A percentile compares a stretch with the other conserved stretches of the same genome.
Conservation (phyloP, 2,113 vertebrate species). For the Tachuris rubrigastra region DNA sequence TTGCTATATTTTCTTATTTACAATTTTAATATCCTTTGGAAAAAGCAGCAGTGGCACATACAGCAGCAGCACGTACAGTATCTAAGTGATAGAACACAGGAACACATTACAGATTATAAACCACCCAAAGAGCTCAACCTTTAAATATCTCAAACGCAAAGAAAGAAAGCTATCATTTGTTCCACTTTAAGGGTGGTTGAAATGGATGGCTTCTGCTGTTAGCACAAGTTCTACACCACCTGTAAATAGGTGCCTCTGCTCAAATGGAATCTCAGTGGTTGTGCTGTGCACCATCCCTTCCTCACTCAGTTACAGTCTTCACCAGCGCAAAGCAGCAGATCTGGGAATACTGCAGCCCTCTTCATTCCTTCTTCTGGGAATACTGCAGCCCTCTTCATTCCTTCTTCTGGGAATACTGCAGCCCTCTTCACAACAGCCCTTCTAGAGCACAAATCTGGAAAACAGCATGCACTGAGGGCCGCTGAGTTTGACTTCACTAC, state of each 20-base stretch:
- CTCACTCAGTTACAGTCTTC: not conserved
- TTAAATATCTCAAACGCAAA: not conserved
- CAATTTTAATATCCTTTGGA: not conserved
- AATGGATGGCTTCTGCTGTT: not conserved
- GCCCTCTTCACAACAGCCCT: accelerated
- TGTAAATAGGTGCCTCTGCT: not conserved
- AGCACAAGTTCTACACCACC: not conserved
- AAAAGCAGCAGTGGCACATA: not conserved
- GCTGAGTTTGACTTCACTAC: accelerated
- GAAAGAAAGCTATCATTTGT: not conserved
- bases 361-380: not conserved
- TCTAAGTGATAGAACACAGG: not conserved
- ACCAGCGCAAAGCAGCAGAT: accelerated
- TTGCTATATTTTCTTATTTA: not conserved
- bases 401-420: not conserved
- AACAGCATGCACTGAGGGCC: accelerated
- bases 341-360: not conserved
- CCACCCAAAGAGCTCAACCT: not conserved
- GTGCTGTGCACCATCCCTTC: accelerated
- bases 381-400: not conserved
- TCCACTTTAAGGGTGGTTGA: not conserved
- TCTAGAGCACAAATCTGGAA: not conserved
- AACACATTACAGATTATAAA: not conserved
- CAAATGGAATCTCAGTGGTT: accelerated
- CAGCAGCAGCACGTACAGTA: not conserved